Conservation (phyloP, 2,113 vertebrate genomes). For the crab-eating macaque (Macaca fascicularis) region DNA sequence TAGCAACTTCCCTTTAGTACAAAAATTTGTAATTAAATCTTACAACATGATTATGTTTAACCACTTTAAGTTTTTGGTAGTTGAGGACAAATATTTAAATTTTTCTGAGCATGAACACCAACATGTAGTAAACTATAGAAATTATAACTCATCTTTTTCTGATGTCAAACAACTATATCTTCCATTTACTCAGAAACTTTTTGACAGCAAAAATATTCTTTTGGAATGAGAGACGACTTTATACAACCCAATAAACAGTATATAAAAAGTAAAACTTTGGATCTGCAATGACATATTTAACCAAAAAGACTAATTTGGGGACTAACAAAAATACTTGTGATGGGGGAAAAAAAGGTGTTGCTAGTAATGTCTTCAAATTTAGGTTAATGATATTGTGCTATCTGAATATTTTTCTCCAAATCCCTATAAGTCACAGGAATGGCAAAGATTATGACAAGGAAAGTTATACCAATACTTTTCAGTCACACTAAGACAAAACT, state of each 20-base stretch:
- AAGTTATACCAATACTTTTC: not conserved
- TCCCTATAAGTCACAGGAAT: not conserved
- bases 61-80: constrained; percentile 20
- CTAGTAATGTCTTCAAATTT: not conserved
- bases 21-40: constrained; percentile 23
- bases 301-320: not conserved
- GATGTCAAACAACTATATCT: constrained; percentile 16
- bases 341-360: not conserved
- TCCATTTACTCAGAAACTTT: constrained; percentile 23
- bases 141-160: constrained; percentile 39
- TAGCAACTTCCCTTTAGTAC: constrained; percentile 57
- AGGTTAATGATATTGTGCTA: not conserved
- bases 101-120: constrained; percentile 36
- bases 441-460: not conserved
- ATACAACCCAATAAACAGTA: not conserved
- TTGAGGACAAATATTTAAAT: constrained; percentile 32
- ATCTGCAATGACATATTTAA: not conserved
- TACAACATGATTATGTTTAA: constrained; percentile 8
- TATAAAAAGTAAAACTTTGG: constrained; percentile 26
- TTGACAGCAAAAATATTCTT: constrained; percentile 36
- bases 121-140: not conserved
- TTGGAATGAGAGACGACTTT: constrained; percentile 18
- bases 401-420: not conserved
- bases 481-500: not conserved
- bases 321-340: not conserved